phyloP scores from a whole-genome alignment of 2,113 vertebrate species.

The Pterocles burchelli region DNA sequence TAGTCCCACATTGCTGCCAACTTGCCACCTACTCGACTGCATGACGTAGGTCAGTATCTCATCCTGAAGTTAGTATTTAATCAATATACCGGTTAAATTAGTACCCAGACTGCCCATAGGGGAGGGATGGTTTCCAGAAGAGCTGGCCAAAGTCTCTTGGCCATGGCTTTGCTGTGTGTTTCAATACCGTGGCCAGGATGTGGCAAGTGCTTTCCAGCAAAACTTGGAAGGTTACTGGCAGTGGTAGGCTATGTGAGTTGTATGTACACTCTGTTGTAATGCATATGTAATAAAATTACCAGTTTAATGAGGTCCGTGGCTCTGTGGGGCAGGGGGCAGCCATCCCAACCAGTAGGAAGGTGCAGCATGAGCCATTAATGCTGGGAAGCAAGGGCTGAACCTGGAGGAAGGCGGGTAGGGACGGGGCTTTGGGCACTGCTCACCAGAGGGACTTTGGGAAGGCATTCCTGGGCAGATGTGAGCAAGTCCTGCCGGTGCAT shows the following conservation, averaged over 20 bases:
- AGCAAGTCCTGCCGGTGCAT: background rate
- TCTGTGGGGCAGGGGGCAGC: background rate
- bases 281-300: background rate
- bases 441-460: background rate
- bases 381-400: background rate
- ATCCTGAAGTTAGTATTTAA: background rate
- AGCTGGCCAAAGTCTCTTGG: fast-evolving
- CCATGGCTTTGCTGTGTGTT: background rate
- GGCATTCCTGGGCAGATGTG: fast-evolving
- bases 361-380: background rate
- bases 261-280: background rate
- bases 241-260: background rate
- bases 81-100: background rate
- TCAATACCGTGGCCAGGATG: background rate
- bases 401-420: background rate
- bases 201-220: fast-evolving
- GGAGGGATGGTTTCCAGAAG: background rate
- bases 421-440: background rate
- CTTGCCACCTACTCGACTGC: background rate
- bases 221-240: background rate
- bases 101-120: background rate
- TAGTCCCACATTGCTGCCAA: background rate
- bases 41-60: background rate
- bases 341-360: background rate
- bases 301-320: background rate